Evolutionary conservation across 2,888 invertebrate species (phyloP), one percentile per base, ranked within the genome.

Genomic region (Folsomia manolachei): DNA sequence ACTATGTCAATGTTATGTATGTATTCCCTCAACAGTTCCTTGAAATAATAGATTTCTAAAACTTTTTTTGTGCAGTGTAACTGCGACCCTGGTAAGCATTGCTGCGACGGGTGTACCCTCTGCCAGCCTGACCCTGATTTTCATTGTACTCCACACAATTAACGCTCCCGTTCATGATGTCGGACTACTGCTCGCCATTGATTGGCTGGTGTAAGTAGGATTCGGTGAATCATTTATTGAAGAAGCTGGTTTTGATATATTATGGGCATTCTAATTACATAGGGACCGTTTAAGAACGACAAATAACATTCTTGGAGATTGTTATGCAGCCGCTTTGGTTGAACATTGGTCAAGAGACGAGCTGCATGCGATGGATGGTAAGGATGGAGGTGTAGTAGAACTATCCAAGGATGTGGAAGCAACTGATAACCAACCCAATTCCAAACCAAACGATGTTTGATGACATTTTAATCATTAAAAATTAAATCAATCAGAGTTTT

Each of bases 201-300:
- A 94, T 83, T 94, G 94, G 94, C 90, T 94, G 81, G 91, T 94
- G 94, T 94, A 84, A 89, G 91, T n/a, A n/a, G n/a, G n/a, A n/a
- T n/a, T n/a, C n/a, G n/a, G n/a, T 21, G 23, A 24, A 14, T 21
- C 7, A 14, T 11, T 7, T 25, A 27, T 26, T 63, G 63, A 18
- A 65, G 9, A 27, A 18, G 19, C 9, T 60, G 9, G 21, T 24
- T 7, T 4, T 23, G 18, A 4, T 63, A 63, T 23, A 7, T n/a
- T 65, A 39, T 9, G 7, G 23, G 52, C 7, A 84, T n/a, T n/a
- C n/a, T n/a, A n/a, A n/a, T n/a, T n/a, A n/a, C n/a, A n/a, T n/a
- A 94, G 93, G 51, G 94, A 94, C 83, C 89, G 94, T 52, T 90
- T 93, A 81, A 87, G 94, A 70, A 94, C 94, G 0, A 92, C 92